Conservation (phyloP, 2,797 vertebrate species). For the Alouatta caraya region DNA sequence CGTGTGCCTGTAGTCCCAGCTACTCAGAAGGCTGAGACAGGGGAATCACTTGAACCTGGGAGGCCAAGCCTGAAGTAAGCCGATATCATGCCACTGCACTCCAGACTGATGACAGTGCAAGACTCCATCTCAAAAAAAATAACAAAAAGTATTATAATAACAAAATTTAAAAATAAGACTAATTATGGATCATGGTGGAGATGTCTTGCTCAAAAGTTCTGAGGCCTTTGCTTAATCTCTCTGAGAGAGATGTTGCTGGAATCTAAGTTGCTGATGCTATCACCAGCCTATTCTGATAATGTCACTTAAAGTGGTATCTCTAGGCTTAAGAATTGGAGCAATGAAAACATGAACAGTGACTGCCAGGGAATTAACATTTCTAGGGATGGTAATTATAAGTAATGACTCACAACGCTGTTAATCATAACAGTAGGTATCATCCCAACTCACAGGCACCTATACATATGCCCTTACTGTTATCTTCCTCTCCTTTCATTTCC, state of each 20-base stretch:
- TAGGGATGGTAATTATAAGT: neutral
- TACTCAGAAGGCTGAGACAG: no score
- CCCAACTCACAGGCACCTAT: neutral
- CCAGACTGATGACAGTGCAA: no score
- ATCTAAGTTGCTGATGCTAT: neutral
- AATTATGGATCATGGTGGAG: neutral
- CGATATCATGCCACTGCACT: rapidly evolving
- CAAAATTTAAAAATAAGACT: neutral
- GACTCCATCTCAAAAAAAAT: no score
- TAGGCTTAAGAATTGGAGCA: neutral
- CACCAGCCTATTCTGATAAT: no score
- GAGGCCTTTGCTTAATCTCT: neutral
- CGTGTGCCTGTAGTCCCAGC: no score
- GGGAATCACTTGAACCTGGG: no score
- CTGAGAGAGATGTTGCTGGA: neutral
- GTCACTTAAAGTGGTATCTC: neutral
- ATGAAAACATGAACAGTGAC: neutral
- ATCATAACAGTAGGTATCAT: neutral
- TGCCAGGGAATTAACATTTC: neutral
- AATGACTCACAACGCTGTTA: neutral
- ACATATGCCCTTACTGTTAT: rapidly evolving
- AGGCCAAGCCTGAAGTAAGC: no score
- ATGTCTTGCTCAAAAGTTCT: neutral
- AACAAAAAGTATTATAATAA: neutral
- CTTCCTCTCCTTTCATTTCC: neutral